Evolutionary conservation across 2,113 vertebrate genomes (phyloP).

Genomic region (Brachyhypopomus gauderio): DNA sequence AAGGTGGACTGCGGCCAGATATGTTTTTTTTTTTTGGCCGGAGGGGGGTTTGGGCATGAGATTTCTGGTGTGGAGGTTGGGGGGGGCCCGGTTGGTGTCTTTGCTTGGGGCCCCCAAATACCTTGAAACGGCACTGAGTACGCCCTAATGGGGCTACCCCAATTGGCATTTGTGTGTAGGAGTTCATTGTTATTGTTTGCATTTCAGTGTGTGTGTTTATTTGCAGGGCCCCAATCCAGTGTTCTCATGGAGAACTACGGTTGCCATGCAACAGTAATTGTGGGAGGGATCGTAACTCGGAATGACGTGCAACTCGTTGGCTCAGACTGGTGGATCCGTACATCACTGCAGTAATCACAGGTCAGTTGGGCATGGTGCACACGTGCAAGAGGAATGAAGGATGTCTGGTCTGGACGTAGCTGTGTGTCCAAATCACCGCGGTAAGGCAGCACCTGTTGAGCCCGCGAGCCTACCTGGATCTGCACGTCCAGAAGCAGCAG

Average conservation of each 20-base stretch:
- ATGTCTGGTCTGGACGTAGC: neutral
- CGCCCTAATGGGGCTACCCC: too few species aligned
- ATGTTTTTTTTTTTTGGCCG: too few species aligned
- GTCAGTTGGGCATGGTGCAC: conserved; percentile 61
- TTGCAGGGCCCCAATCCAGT: conserved; percentile 82
- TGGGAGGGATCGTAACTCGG: conserved; percentile 82
- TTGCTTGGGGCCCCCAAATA: too few species aligned
- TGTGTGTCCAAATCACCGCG: too few species aligned
- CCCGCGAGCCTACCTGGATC: neutral
- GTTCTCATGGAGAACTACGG: conserved; percentile 78
- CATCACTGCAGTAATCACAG: conserved; percentile 79
- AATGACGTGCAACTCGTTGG: conserved; percentile 81
- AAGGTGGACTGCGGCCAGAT: too few species aligned
- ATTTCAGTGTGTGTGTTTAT: conserved; percentile 33
- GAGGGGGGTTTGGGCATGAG: too few species aligned
- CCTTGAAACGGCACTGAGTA: too few species aligned
- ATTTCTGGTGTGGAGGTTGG: too few species aligned
- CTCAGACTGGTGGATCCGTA: conserved; percentile 78
- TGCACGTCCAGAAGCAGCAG: conserved; percentile 2
- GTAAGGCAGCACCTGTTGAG: neutral
- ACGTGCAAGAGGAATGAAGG: too few species aligned
- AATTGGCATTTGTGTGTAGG: conserved; percentile 18
- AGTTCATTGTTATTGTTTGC: conserved; percentile 34
- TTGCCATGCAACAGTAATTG: conserved; percentile 76
- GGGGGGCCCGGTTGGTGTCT: too few species aligned